phyloP scores from a whole-genome alignment of 92 coral and sea anemone genomes.

The Parazoanthus atlanticus region DNA sequence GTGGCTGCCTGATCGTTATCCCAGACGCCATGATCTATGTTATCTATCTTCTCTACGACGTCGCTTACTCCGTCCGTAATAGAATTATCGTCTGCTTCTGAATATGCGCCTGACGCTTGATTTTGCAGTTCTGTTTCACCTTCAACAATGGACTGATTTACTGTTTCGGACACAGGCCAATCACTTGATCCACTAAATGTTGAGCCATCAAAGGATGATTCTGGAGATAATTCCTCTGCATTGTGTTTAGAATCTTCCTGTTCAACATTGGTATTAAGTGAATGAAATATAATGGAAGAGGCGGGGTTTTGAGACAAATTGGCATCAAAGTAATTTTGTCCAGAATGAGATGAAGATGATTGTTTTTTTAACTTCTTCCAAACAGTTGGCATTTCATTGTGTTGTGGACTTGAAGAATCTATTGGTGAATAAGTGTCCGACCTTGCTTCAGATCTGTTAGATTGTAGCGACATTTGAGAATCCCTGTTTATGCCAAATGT shows the following conservation, averaged over 20 bases:
- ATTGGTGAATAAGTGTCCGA: background rate
- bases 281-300: background rate
- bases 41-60: background rate
- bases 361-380: background rate
- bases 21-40: constrained; percentile 1
- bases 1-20: background rate
- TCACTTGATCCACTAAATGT: constrained; percentile 2
- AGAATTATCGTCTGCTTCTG: background rate
- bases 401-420: background rate
- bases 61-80: background rate
- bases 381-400: background rate
- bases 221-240: background rate
- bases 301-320: too few relatives aligned
- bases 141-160: background rate
- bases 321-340: too few relatives aligned
- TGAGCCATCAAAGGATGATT: background rate
- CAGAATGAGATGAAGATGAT: background rate
- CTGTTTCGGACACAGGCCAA: background rate
- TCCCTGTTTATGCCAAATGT: background rate
- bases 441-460: background rate
- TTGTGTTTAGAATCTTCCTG: background rate
- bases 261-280: background rate
- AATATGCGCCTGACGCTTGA: background rate
- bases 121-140: background rate
- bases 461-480: background rate